Base-by-base conservation (phyloP, 2,797 vertebrate species). In the Myotis daubentonii region DNA sequence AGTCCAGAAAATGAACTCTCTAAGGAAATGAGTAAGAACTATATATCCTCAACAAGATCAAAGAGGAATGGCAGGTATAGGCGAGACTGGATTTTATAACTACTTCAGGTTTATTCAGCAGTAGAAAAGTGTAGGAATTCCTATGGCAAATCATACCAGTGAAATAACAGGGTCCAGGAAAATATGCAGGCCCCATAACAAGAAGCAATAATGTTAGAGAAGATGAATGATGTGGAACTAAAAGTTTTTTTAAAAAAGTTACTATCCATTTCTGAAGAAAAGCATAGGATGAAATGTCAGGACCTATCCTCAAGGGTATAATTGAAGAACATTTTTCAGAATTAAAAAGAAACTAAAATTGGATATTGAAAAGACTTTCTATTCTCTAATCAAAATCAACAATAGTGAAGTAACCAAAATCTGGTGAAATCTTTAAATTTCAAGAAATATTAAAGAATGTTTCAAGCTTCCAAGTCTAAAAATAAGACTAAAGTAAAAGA, bases 331-430 rank as follows among this genome's bases (percentile, higher is more conserved):
- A 55, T 3, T 6, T 49, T 93, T 86, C 53, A 87, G n/a, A 68
- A 75, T 55, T 90, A 65, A 86, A 65, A 62, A 92, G 71, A 66
- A 93, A 47, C 23, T 79, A 28, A 81, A 89, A 82, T 57, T 89
- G 22, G n/a, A 60, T 87, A 53, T n/a, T 89, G 2, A 60, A 94
- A 89, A 74, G 7, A 2, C 5, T 76, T 95, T 41, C 9, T 87
- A 68, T 36, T 47, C 62, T 22, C 2, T 41, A 49, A 36, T 66
- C 8, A 91, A 88, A 78, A 94, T 79, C 8, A 75, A 0, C 38
- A 79, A 23, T 2, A 89, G 44, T 81, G 68, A 70, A 71, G 12
- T 75, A 90, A 90, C 2, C n/a, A 70, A 83, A 76, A 79, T 22
- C 36, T 86, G n/a, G 10, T 72, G 66, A 82, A 86, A 74, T 71